These are phyloP conservation scores for Mobula birostris DNA, from an alignment of 2,113 vertebrate genomes.

Conservation along the genomic window DNA sequence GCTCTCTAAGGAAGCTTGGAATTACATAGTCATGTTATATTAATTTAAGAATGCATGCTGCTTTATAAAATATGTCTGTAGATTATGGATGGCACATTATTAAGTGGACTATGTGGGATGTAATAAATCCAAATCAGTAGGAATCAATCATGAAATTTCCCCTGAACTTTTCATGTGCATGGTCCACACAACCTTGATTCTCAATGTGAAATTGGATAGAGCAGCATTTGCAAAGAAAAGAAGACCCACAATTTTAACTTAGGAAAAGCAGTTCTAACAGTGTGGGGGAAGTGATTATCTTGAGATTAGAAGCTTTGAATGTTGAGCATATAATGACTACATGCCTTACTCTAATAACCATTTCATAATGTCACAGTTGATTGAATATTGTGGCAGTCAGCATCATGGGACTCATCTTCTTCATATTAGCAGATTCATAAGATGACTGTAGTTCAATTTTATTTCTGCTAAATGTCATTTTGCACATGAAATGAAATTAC, in stretches of 20 bases:
- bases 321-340: not conserved
- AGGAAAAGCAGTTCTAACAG: not conserved
- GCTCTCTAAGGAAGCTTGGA: not conserved
- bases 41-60: not conserved
- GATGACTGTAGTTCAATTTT: conserved; percentile 16
- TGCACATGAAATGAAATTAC: not conserved
- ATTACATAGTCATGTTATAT: not conserved
- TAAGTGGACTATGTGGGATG: not conserved
- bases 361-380: conserved; percentile 1
- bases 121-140: not conserved
- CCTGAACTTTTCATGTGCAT: not conserved
- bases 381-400: conserved; percentile 15
- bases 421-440: not conserved
- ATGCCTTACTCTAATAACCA: not conserved
- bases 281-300: conserved; percentile 7
- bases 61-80: not conserved
- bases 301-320: not conserved
- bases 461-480: not conserved
- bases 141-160: not conserved
- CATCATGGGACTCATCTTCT: not conserved
- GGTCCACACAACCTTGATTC: not conserved
- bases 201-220: not conserved
- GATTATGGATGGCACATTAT: not conserved
- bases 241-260: not conserved
- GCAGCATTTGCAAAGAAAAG: not conserved